phyloP scores from a whole-genome alignment of 2,888 invertebrate genomes.

The Liodrosophila aerea region DNA sequence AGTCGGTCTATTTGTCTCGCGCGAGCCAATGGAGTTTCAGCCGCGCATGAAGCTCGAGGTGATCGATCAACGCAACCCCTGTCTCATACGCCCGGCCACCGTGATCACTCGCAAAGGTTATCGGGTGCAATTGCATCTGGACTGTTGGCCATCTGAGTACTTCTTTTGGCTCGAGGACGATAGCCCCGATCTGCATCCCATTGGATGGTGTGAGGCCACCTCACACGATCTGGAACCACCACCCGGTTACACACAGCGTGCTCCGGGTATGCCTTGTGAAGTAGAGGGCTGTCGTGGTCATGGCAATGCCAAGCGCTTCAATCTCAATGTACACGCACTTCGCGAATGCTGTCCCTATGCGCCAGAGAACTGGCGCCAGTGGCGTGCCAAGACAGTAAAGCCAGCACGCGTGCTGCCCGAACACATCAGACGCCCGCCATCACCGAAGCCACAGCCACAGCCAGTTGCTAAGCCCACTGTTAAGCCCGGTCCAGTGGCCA shows the following conservation, averaged over 20 bases:
- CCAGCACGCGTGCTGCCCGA: slow-evolving; percentile 64
- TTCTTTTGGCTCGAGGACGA: slow-evolving; percentile 96
- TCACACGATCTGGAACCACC: slow-evolving; percentile 94
- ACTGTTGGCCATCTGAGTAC: slow-evolving; percentile 93
- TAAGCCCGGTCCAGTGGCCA: slow-evolving; percentile 1
- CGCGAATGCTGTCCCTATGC: slow-evolving; percentile 91
- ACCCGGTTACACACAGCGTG: slow-evolving; percentile 84
- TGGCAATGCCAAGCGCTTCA: slow-evolving; percentile 92
- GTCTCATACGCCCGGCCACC: slow-evolving; percentile 92
- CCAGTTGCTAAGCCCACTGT: background rate
- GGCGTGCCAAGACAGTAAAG: slow-evolving; percentile 76
- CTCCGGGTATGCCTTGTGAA: slow-evolving; percentile 86
- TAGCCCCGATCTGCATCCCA: slow-evolving; percentile 93
- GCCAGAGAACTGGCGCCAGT: slow-evolving; percentile 78
- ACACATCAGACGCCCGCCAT: slow-evolving; percentile 32
- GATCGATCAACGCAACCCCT: slow-evolving; percentile 92
- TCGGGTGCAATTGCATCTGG: slow-evolving; percentile 90
- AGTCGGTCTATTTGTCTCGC: slow-evolving; percentile 90
- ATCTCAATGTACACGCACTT: slow-evolving; percentile 88
- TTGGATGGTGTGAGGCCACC: slow-evolving; percentile 95
- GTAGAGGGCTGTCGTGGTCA: slow-evolving; percentile 94
- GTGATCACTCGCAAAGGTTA: slow-evolving; percentile 90
- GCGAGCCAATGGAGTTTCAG: slow-evolving; percentile 90
- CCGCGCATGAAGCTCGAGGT: slow-evolving; percentile 93
- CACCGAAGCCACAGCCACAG: background rate